Evolutionary conservation across 2,113 vertebrate genomes (phyloP).

Genomic region (Leptobrachium leishanense): DNA sequence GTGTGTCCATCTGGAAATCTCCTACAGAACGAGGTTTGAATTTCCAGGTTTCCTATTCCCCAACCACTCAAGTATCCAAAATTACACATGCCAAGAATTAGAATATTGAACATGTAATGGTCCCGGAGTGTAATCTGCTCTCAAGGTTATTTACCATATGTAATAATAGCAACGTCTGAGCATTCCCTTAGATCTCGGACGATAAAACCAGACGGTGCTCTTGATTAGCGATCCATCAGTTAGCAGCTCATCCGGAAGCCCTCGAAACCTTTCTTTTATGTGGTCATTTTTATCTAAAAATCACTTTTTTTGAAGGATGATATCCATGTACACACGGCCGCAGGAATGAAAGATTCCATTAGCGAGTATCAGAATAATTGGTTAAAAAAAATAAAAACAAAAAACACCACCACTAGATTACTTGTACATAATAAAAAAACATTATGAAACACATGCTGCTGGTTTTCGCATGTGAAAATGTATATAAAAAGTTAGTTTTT

Average conservation of each 20-base stretch:
- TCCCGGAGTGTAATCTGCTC: constrained; percentile 10
- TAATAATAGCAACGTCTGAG: constrained; percentile 32
- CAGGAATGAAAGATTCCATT: too few relatives aligned
- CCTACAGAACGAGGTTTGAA: too few relatives aligned
- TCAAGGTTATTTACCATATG: constrained; percentile 26
- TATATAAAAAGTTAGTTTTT: too few relatives aligned
- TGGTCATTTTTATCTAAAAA: background rate
- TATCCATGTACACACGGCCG: background rate
- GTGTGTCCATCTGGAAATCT: too few relatives aligned
- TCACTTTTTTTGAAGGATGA: background rate
- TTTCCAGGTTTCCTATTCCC: background rate
- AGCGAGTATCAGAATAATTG: too few relatives aligned
- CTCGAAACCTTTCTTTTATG: constrained; percentile 10
- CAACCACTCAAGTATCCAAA: background rate
- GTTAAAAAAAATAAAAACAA: too few relatives aligned
- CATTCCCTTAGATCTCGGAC: constrained; percentile 30
- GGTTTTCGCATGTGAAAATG: too few relatives aligned
- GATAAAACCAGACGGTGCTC: too few relatives aligned
- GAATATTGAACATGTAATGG: background rate
- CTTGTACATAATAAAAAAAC: too few relatives aligned
- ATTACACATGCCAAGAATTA: background rate
- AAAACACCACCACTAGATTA: too few relatives aligned
- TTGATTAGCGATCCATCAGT: background rate
- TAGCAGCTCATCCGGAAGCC: constrained; percentile 27
- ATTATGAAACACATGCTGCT: too few relatives aligned